These are phyloP conservation scores for Conus canariensis DNA, from an alignment of 2,888 invertebrate species.

Conservation along the genomic window DNA sequence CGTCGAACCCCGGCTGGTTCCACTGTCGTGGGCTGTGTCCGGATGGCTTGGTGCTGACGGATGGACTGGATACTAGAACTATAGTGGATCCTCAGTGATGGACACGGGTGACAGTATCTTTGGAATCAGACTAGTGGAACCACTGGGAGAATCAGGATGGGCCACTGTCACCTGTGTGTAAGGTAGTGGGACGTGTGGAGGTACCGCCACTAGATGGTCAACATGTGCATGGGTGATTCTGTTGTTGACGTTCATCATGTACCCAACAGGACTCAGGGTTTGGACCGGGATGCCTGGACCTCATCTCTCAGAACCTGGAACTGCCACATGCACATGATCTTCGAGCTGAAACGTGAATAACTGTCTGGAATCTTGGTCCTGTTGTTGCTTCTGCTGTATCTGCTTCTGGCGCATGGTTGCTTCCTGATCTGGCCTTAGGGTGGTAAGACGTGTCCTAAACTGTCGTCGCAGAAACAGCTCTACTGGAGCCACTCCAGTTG, in stretches of 20 bases:
- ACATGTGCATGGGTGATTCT: too few species aligned
- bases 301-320: background rate
- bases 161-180: too few species aligned
- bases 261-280: background rate
- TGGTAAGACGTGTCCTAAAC: background rate
- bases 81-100: too few species aligned
- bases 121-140: background rate
- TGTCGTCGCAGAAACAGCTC: too few species aligned
- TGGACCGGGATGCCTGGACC: background rate
- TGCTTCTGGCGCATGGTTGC: background rate
- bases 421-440: background rate
- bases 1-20: too few species aligned
- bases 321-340: background rate
- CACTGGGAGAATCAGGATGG: too few species aligned
- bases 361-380: background rate
- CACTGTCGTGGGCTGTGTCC: too few species aligned
- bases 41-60: background rate
- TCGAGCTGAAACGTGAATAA: background rate
- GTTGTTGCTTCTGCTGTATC: background rate
- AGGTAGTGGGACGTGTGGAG: too few species aligned
- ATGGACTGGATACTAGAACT: too few species aligned
- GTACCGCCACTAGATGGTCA: too few species aligned
- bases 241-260: background rate
- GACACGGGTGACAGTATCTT: conserved; percentile 14
- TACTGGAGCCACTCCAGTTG: too few species aligned